Conservation (phyloP, 2,888 invertebrate genomes). For the Drosophila rubida region DNA sequence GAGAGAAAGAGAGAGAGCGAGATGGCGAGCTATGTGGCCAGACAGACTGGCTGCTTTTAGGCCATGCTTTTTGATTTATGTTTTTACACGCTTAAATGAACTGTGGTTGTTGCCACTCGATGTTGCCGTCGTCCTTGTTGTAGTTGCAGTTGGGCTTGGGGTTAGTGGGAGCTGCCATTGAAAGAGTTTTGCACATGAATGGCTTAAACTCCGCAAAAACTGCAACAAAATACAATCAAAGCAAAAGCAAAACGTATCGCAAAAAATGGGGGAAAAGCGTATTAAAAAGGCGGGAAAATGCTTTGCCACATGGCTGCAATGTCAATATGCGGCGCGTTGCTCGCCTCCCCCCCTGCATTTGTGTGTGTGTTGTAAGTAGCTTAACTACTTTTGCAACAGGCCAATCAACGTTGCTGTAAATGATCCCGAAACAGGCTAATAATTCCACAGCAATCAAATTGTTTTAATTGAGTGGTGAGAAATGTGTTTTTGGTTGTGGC, state of each 20-base stretch:
- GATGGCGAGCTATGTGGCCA: slow-evolving; percentile 27
- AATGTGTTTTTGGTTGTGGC: background rate
- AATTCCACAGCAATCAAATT: background rate
- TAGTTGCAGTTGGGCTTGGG: slow-evolving; percentile 38
- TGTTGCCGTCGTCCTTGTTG: slow-evolving; percentile 11
- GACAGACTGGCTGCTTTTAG: slow-evolving; percentile 66
- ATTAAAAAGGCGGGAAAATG: slow-evolving; percentile 60
- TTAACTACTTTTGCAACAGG: slow-evolving; percentile 21
- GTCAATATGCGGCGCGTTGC: slow-evolving; percentile 27
- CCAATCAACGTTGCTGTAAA: slow-evolving; percentile 17
- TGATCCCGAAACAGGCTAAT: background rate
- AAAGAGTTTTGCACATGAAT: slow-evolving; percentile 20
- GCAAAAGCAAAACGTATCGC: slow-evolving; percentile 1
- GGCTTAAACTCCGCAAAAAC: slow-evolving; percentile 11
- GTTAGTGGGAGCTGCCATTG: slow-evolving; percentile 41
- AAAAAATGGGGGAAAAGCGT: slow-evolving; percentile 40
- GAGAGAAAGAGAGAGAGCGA: slow-evolving; percentile 3
- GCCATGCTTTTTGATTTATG: slow-evolving; percentile 75
- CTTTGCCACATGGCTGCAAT: slow-evolving; percentile 47
- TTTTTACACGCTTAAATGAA: slow-evolving; percentile 77
- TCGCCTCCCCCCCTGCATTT: slow-evolving; percentile 5
- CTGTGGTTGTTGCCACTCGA: slow-evolving; percentile 50
- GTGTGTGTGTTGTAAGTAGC: slow-evolving; percentile 38
- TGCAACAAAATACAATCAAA: background rate
- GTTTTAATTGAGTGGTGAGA: background rate